Percentiles rank a stretch among this genome's conserved stretches.
These are phyloP conservation scores for Australoheros scitulus DNA, from an alignment of 2,113 vertebrate species.

Conservation along the genomic window DNA sequence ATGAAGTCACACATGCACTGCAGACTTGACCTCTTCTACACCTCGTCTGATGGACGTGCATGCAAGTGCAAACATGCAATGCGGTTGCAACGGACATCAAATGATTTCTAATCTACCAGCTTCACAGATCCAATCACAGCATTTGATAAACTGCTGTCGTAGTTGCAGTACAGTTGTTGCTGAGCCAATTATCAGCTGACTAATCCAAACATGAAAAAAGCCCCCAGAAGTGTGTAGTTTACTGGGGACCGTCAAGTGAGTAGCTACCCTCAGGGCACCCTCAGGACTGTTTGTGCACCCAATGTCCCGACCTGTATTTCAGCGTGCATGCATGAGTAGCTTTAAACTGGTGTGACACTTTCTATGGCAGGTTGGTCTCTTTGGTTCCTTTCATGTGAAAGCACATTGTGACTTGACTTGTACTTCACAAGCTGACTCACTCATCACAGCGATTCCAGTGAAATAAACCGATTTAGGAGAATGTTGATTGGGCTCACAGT, in stretches of 20 bases:
- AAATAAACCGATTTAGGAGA: background rate
- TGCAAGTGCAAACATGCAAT: background rate
- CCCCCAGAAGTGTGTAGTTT: background rate
- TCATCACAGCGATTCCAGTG: too few relatives aligned
- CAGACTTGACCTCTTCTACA: background rate
- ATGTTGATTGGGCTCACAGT: background rate
- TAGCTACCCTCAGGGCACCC: background rate
- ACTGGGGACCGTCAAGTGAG: background rate
- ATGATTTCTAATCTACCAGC: background rate
- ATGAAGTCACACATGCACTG: background rate
- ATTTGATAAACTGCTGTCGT: too few relatives aligned
- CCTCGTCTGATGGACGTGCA: background rate
- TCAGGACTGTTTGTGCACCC: background rate
- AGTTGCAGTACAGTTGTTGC: too few relatives aligned
- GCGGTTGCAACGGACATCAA: background rate
- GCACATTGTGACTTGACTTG: background rate
- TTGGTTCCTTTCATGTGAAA: background rate
- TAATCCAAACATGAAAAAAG: background rate
- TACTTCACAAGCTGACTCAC: too few relatives aligned
- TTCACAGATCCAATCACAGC: too few relatives aligned
- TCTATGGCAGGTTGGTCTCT: background rate
- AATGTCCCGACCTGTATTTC: background rate
- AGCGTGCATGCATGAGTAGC: background rate
- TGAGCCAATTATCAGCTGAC: background rate
- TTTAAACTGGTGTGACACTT: constrained; percentile 1